These are phyloP conservation scores for Ranitomeya variabilis DNA, from an alignment of 2,113 vertebrate species.

Conservation along the genomic window DNA sequence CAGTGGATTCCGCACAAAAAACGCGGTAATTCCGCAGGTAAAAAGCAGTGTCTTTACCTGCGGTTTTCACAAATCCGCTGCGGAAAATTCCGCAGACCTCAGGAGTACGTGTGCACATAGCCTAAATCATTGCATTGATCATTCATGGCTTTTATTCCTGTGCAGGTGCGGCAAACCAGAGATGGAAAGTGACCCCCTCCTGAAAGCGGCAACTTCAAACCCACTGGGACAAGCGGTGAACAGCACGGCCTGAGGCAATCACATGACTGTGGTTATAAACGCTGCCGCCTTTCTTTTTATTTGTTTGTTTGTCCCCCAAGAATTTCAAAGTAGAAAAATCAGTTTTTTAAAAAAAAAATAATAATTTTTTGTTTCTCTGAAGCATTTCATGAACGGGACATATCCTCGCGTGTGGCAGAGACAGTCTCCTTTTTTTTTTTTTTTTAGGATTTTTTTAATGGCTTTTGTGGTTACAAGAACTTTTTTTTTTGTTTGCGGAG, in stretches of 20 bases:
- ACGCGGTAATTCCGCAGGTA: too few species aligned
- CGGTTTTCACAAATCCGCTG: too few species aligned
- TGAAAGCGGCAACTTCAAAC: slow-evolving; percentile 86
- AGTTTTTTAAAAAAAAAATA: slow-evolving; percentile 51
- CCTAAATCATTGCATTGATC: background rate
- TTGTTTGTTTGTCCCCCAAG: background rate
- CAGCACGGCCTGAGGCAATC: slow-evolving; percentile 81
- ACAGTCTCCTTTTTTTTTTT: background rate
- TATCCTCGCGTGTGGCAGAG: slow-evolving; percentile 74
- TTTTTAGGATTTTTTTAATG: slow-evolving; percentile 62
- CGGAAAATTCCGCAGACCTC: too few species aligned
- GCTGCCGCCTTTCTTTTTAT: background rate
- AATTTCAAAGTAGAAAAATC: slow-evolving; percentile 6
- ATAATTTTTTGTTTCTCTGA: slow-evolving; percentile 73
- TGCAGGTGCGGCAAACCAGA: slow-evolving; percentile 86
- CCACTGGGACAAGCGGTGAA: slow-evolving; percentile 90
- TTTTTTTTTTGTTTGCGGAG: background rate
- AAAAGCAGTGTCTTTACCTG: too few species aligned
- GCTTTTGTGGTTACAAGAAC: slow-evolving; percentile 36
- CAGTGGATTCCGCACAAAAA: too few species aligned
- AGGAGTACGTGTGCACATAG: too few species aligned
- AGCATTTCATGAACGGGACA: slow-evolving; percentile 76
- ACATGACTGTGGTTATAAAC: slow-evolving; percentile 72
- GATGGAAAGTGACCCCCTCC: slow-evolving; percentile 78
- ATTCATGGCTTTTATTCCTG: background rate